Conservation (phyloP, 2,888 invertebrate genomes). For the Ametastegia equiseti region DNA sequence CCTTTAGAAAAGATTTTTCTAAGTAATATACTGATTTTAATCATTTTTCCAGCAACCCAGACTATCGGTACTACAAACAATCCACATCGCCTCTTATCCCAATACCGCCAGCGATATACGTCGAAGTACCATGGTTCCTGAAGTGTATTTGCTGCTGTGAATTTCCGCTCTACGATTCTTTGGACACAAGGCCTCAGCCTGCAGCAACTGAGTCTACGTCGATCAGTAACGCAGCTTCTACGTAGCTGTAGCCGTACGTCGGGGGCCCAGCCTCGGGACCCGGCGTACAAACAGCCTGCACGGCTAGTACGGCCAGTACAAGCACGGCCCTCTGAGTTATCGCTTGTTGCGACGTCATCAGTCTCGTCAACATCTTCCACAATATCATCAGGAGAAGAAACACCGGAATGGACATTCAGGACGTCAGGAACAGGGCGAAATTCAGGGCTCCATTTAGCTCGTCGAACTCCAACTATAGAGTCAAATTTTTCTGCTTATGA, state of each 20-base stretch:
- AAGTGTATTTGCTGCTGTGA: slow-evolving; percentile 93
- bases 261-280: slow-evolving; percentile 66
- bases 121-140: slow-evolving; percentile 89
- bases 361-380: slow-evolving; percentile 41
- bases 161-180: slow-evolving; percentile 90
- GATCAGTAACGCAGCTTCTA: slow-evolving; percentile 84
- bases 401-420: slow-evolving; percentile 46
- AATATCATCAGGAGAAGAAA: slow-evolving; percentile 37
- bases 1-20: not conserved
- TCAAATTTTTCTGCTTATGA: not conserved
- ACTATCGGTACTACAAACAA: slow-evolving; percentile 92
- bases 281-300: slow-evolving; percentile 64
- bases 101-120: slow-evolving; percentile 91
- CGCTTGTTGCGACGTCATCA: slow-evolving; percentile 40
- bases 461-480: not conserved
- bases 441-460: not conserved
- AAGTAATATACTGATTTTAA: not conserved
- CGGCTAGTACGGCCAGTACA: slow-evolving; percentile 64
- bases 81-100: slow-evolving; percentile 94
- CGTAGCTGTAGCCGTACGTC: slow-evolving; percentile 83
- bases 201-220: slow-evolving; percentile 85
- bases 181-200: slow-evolving; percentile 82
- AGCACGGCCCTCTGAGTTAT: slow-evolving; percentile 62
- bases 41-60: slow-evolving; percentile 82
- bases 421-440: not conserved